A percentile compares a stretch with the other conserved stretches of the same genome.
phyloP scores from a whole-genome alignment of 35 echinoderm and acorn worm genomes.

The Antedon bifida region DNA sequence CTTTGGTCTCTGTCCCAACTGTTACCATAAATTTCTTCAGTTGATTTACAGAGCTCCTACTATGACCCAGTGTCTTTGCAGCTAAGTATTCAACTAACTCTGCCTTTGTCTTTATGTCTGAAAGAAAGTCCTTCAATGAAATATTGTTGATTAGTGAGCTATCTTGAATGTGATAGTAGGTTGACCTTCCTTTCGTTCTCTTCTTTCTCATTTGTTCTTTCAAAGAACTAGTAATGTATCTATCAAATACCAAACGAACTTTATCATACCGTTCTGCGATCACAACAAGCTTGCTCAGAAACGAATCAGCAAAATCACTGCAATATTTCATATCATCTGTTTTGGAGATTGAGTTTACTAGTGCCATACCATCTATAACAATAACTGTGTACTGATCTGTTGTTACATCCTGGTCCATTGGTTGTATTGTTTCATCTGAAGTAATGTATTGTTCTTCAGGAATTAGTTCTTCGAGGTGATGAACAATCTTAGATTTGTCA shows the following conservation, averaged over 20 bases:
- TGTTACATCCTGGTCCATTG: background rate
- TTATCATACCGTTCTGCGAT: background rate
- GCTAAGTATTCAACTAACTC: background rate
- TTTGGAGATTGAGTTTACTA: conserved; percentile 4
- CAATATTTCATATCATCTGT: background rate
- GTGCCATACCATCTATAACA: conserved; percentile 9
- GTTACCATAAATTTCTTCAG: background rate
- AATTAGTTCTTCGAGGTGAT: conserved; percentile 10
- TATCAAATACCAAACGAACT: conserved; percentile 11
- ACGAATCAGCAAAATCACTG: conserved; percentile 2
- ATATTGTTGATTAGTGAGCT: conserved; percentile 1
- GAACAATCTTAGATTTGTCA: background rate
- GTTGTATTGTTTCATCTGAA: background rate
- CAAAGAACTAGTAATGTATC: conserved; percentile 5
- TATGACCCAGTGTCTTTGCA: background rate
- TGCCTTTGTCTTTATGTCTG: conserved; percentile 8
- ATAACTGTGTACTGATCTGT: background rate
- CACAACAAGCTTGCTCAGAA: background rate
- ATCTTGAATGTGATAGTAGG: conserved; percentile 12
- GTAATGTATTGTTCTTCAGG: background rate
- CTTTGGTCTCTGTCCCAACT: background rate
- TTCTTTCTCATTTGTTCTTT: conserved; percentile 17
- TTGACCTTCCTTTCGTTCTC: conserved; percentile 5
- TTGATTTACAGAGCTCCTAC: background rate
- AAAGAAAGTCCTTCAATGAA: conserved; percentile 1